Percentiles rank a stretch among this genome's conserved stretches.
Conservation (phyloP, 2,797 vertebrate genomes). For the Anas georgica region DNA sequence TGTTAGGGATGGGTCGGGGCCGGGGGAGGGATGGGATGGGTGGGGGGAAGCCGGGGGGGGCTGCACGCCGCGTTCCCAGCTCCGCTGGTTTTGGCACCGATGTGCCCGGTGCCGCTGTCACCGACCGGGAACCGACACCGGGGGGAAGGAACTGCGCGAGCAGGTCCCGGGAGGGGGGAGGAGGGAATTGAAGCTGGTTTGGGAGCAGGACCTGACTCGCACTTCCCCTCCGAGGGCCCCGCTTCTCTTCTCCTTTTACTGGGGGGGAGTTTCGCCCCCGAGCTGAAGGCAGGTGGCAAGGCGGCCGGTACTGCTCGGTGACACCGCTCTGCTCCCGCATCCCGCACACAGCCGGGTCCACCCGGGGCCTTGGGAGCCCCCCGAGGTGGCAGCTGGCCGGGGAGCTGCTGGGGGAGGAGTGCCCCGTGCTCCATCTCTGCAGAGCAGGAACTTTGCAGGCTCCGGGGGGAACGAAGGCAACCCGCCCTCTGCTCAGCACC, state of each 20-base stretch:
- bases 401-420: background rate
- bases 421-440: background rate
- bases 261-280: background rate
- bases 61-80: background rate
- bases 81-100: background rate
- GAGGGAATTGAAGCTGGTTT: background rate
- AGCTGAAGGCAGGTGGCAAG: background rate
- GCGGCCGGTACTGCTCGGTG: background rate
- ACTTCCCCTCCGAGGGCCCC: background rate
- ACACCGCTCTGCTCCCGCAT: fast-evolving
- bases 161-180: background rate
- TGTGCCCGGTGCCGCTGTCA: fast-evolving
- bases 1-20: too few species aligned
- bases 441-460: background rate
- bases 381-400: background rate
- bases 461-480: background rate
- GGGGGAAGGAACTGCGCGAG: background rate
- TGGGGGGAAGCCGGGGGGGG: background rate
- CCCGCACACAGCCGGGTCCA: background rate
- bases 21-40: too few species aligned
- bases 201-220: background rate
- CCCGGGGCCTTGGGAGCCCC: background rate
- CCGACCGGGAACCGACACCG: background rate
- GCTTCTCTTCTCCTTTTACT: background rate
- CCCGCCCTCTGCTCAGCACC: background rate